phyloP scores from a whole-genome alignment of 2,113 vertebrate species.

The Rostratula benghalensis region DNA sequence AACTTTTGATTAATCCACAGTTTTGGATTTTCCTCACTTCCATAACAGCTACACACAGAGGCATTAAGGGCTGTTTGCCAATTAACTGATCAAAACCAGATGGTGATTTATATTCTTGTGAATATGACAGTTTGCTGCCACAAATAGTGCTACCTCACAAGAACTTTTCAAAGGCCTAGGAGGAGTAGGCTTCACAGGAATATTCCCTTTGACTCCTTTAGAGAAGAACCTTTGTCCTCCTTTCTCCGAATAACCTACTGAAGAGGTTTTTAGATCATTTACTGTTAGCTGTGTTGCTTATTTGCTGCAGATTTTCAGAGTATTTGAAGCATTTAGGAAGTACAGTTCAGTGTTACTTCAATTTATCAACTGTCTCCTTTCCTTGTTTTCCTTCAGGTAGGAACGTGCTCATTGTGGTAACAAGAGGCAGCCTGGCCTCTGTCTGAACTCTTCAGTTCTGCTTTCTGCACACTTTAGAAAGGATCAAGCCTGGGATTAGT shows the following conservation, averaged over 20 bases:
- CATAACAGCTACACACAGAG: rapidly evolving
- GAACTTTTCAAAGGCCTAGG: not conserved
- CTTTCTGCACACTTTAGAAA: slow-evolving; percentile 23
- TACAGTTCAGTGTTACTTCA: too few species aligned
- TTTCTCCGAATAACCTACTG: not conserved
- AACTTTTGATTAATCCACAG: not conserved
- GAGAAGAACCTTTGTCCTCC: not conserved
- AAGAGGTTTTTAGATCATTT: not conserved
- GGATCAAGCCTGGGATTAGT: not conserved
- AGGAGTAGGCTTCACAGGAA: not conserved
- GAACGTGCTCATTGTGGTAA: not conserved
- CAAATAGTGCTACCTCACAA: not conserved
- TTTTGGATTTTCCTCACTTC: not conserved
- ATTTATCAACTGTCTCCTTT: not conserved
- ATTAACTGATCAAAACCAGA: not conserved
- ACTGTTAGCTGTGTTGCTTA: not conserved
- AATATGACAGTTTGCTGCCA: not conserved
- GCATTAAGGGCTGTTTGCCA: not conserved
- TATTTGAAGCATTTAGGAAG: not conserved
- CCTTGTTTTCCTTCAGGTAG: slow-evolving; percentile 8
- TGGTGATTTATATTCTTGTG: not conserved
- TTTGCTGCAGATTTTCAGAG: not conserved
- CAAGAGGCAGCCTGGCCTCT: not conserved
- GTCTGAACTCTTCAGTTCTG: slow-evolving; percentile 30
- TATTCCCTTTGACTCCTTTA: not conserved